Evolutionary conservation across 1,140 invertebrate genomes (phyloP).

Genomic region (Drosophila persimilis): DNA sequence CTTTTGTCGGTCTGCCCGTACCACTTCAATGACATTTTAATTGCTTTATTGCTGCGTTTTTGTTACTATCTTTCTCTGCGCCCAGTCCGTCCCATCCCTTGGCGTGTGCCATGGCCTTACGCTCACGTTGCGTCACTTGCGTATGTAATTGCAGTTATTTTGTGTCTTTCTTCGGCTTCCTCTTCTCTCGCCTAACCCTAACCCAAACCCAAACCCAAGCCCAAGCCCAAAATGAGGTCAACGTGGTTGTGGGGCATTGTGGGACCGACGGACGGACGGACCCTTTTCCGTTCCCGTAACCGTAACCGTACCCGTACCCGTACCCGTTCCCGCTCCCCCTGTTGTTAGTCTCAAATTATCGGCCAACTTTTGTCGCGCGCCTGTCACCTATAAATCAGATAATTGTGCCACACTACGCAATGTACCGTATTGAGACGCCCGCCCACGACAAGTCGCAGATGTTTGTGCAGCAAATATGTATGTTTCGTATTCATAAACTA

Average conservation of each 20-base stretch:
- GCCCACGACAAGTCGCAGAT: conserved; percentile 25
- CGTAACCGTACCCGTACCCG: background rate
- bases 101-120: conserved; percentile 70
- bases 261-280: conserved; percentile 19
- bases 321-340: conserved; percentile 37
- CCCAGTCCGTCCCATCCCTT: conserved; percentile 33
- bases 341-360: conserved; percentile 76
- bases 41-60: conserved; percentile 71
- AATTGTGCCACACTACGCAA: conserved; percentile 57
- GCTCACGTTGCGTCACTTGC: conserved; percentile 72
- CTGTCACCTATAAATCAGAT: conserved; percentile 79
- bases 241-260: conserved; percentile 64
- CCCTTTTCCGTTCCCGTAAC: conserved; percentile 16
- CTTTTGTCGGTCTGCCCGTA: conserved; percentile 7
- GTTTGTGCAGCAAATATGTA: conserved; percentile 18
- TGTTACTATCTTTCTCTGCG: conserved; percentile 16
- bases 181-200: conserved; percentile 2
- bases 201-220: conserved; percentile 30
- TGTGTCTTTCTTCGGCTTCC: conserved; percentile 16
- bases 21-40: conserved; percentile 77
- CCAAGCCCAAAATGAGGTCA: conserved; percentile 65
- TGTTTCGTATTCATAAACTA: conserved; percentile 16
- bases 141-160: conserved; percentile 75
- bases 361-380: conserved; percentile 72
- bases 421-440: conserved; percentile 28